phyloP scores from a whole-genome alignment of 2,797 vertebrate genomes.

The Podargus strigoides region DNA sequence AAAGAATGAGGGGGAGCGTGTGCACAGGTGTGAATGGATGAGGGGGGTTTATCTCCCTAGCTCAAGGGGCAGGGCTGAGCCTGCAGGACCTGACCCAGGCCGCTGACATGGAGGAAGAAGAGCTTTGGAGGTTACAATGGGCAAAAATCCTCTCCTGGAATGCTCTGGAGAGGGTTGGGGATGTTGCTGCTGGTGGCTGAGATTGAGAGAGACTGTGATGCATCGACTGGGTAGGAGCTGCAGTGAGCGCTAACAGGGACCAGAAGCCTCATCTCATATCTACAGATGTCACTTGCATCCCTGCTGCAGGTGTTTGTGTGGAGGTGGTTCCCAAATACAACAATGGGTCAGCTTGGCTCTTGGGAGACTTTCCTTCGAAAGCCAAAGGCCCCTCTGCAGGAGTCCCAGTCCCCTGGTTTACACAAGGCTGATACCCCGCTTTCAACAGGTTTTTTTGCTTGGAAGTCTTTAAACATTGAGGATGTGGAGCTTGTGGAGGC shows the following conservation, averaged over 20 bases:
- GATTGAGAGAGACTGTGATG: neutral
- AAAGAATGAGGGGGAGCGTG: neutral
- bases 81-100: accelerated
- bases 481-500: neutral
- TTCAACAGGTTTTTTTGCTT: neutral
- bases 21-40: accelerated
- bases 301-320: accelerated
- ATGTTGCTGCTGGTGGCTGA: neutral
- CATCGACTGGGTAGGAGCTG: neutral
- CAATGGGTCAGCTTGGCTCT: accelerated
- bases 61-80: neutral
- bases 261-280: neutral
- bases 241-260: neutral
- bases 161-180: neutral
- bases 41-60: neutral
- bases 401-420: accelerated
- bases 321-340: neutral
- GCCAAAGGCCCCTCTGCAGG: accelerated
- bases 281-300: neutral
- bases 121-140: accelerated
- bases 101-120: neutral
- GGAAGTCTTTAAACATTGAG: neutral
- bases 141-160: neutral
- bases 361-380: neutral
- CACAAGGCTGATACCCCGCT: neutral